Base-by-base conservation (phyloP, 2,888 invertebrate genomes). In the Scotopteryx bipunctaria region DNA sequence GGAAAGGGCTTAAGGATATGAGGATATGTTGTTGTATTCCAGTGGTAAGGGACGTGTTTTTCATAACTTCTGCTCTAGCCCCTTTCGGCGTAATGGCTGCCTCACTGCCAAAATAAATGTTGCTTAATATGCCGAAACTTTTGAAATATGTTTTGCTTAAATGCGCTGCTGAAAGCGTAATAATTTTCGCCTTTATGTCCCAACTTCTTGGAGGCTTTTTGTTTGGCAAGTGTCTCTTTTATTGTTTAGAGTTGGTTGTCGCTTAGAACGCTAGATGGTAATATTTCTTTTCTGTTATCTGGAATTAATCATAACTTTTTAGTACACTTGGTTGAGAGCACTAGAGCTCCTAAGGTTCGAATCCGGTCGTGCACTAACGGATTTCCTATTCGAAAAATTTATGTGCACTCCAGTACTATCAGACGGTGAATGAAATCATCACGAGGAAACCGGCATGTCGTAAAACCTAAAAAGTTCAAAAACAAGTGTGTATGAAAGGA, bases 81-180 rank as follows among this genome's bases (percentile, higher is more conserved):
- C 63, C 73, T 69, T 73, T 71, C 68, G 50, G 70, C 76, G 79
- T 87, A 88, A 89, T 86, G 79, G 87, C 74, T 74, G 71, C 83
- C 85, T 83, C 84, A 81, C 84, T 89, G 89, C 90, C 90, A 90
- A 89, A 90, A 89, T 87, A 88, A 88, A 89, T 88, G 87, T 86
- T 86, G 86, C 88, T 85, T 89, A 89, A 89, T 89, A 88, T 83
- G 86, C 81, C 77, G 81, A 86, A 89, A 90, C 84, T 89, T 89
- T 84, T 88, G 89, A 89, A 90, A 88, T 89, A 90, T 89, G 89
- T 76, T 82, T 70, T 74, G 81, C 82, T 84, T 88, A 89, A 89
- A 90, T 88, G 88, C 83, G 86, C 80, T 77, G 86, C 81, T 89
- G 89, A 90, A 86, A 90, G 89, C 83, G 78, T 77, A 71, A 85